A percentile compares a stretch with the other conserved stretches of the same genome.
These are phyloP conservation scores for Passer domesticus DNA, from an alignment of 2,113 vertebrate genomes.

Conservation along the genomic window DNA sequence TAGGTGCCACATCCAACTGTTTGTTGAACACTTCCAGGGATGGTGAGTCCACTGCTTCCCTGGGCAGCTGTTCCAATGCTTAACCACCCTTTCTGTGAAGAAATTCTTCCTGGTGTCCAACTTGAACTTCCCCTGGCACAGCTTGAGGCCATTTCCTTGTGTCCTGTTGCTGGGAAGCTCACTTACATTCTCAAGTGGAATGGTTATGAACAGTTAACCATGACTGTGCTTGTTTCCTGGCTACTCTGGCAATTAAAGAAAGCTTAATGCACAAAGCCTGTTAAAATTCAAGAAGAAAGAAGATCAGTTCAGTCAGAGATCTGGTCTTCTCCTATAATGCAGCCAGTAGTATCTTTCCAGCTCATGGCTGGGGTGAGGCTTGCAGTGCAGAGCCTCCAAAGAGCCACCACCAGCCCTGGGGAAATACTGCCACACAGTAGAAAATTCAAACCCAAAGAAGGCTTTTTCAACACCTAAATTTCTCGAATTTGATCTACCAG, in stretches of 20 bases:
- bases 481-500: neutral
- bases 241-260: neutral
- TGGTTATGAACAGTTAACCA: neutral
- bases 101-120: neutral
- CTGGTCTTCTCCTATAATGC: neutral
- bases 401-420: rapidly evolving
- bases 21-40: neutral
- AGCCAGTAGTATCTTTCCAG: neutral
- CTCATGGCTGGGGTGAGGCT: neutral
- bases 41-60: neutral
- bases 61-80: neutral
- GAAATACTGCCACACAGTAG: neutral
- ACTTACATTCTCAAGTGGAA: neutral
- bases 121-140: neutral
- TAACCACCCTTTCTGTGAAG: neutral
- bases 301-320: neutral
- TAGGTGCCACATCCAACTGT: neutral
- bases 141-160: neutral
- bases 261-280: neutral
- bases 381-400: neutral
- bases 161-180: neutral
- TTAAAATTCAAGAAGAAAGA: neutral
- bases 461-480: neutral
- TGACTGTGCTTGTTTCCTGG: neutral
- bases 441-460: neutral